Evolutionary conservation across 2,888 invertebrate genomes (phyloP), one percentile per base, ranked within the genome.

Genomic region (Tenthredo mesomela): DNA sequence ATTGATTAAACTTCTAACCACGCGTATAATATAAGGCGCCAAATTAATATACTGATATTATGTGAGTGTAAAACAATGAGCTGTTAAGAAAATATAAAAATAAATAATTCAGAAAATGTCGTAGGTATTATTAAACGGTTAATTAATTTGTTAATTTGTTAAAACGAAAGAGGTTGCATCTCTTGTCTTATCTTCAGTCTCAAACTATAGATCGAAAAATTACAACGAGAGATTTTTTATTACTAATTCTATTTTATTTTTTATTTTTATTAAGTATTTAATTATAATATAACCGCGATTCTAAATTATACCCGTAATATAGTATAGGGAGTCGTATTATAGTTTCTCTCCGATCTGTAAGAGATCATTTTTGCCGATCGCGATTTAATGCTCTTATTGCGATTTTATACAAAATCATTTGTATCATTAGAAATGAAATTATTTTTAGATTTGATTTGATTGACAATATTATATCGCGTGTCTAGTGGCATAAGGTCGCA

Each of bases 61-160:
- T 43, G 12, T 43, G 43, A 75, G 61, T 78, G 43, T 47, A 9
- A 78, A 29, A 61, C 75, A 84, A 84, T 84, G 84, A 84, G 65
- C 67, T 21, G 25, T 65, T 47, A 7, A 77, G 43, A n/a, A 25
- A 47, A 50, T 15, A 18, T 4, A 15, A 15, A 47, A 47, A 12
- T 33, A 33, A 33, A 47, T 10, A 12, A 47, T 12, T 10, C 3
- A 58, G 2, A 54, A 18, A 7, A n/a, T 4, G 18, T n/a, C 54
- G 18, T 33, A 33, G 29, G 29, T 33, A 25, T 78, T 78, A 61
- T 75, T 84, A 77, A 58, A 40, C 65, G 29, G 61, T n/a, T 77
- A 29, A 84, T n/a, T n/a, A n/a, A n/a, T n/a, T n/a, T n/a, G n/a
- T 84, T 84, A 84, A 84, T 84, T 61, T 50, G 50, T n/a, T 47